phyloP scores from a whole-genome alignment of 2,113 vertebrate species.

The Etheostoma cragini region DNA sequence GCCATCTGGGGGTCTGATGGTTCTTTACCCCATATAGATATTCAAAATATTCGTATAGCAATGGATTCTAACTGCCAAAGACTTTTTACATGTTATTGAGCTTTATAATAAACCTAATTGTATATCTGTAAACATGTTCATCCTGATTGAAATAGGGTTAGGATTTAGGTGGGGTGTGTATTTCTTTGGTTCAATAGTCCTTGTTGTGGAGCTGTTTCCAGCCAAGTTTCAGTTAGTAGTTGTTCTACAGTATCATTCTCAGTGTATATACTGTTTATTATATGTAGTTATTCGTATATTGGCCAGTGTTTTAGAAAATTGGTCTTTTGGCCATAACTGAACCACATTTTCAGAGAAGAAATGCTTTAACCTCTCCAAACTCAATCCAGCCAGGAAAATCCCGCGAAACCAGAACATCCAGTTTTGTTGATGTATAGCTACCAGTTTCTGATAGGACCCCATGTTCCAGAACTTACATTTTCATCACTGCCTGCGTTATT shows the following conservation, averaged over 20 bases:
- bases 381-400: background rate
- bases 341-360: background rate
- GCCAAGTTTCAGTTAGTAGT: background rate
- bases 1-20: no score
- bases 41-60: no score
- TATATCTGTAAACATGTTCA: no score
- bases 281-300: background rate
- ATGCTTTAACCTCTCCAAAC: background rate
- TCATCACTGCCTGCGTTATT: background rate
- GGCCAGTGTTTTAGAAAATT: background rate
- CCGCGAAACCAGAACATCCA: background rate
- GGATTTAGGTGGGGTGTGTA: background rate
- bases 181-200: background rate
- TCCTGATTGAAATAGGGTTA: background rate
- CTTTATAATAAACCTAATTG: no score
- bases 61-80: no score
- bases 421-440: background rate
- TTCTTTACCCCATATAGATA: no score
- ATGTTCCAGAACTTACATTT: background rate
- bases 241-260: background rate
- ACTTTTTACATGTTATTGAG: no score
- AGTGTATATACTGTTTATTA: background rate
- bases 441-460: background rate
- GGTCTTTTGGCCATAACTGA: background rate
- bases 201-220: background rate